Percentiles rank a stretch among this genome's conserved stretches.
phyloP scores from a whole-genome alignment of 2,113 vertebrate genomes.

The Aphyosemion australe region DNA sequence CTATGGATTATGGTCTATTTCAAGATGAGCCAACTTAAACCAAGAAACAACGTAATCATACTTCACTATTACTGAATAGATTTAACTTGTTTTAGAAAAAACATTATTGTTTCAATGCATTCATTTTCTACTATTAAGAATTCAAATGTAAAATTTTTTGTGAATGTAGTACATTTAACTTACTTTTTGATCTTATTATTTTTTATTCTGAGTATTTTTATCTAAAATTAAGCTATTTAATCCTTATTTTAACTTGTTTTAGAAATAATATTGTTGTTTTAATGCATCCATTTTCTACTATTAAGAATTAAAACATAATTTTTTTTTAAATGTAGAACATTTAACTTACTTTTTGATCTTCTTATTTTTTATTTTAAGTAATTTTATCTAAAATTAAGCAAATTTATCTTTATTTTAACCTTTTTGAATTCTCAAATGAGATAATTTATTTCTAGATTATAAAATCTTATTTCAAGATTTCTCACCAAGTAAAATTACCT shows the following conservation, averaged over 20 bases:
- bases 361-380: neutral
- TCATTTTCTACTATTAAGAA: neutral
- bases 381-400: neutral
- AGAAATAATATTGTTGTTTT: too few species aligned
- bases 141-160: neutral
- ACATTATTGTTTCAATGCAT: neutral
- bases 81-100: constrained; percentile 1
- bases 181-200: neutral
- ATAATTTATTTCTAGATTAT: neutral
- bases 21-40: constrained; percentile 1
- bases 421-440: neutral
- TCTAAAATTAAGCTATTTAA: too few species aligned
- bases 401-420: neutral
- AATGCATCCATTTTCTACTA: too few species aligned
- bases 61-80: neutral
- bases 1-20: neutral
- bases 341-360: too few species aligned
- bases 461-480: neutral
- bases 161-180: constrained; percentile 5
- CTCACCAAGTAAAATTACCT: neutral
- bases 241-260: too few species aligned
- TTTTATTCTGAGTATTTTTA: too few species aligned
- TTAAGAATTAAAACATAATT: too few species aligned
- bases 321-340: too few species aligned
- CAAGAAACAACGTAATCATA: constrained; percentile 4